Evolutionary conservation across 2,113 vertebrate species (phyloP).

Genomic region (Centropristis striata): DNA sequence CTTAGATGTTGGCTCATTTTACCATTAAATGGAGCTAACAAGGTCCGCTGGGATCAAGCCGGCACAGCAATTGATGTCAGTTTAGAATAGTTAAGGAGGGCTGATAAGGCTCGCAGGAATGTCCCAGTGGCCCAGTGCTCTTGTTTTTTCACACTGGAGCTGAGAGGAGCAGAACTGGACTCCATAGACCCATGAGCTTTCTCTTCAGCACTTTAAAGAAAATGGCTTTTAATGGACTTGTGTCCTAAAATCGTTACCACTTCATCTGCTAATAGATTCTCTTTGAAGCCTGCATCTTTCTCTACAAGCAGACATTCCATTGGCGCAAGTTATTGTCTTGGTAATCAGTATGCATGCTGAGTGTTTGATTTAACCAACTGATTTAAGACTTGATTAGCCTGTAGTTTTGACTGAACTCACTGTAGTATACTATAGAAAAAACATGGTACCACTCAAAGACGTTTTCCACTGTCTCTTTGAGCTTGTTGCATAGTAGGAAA

Average conservation of each 20-base stretch:
- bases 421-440: constrained; percentile 12
- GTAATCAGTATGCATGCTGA: constrained; percentile 31
- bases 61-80: constrained; percentile 74
- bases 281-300: constrained; percentile 63
- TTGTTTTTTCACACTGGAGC: constrained; percentile 57
- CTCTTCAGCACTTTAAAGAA: constrained; percentile 51
- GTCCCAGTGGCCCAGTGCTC: constrained; percentile 66
- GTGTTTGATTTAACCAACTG: constrained; percentile 41
- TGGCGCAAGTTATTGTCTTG: constrained; percentile 39
- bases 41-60: constrained; percentile 76
- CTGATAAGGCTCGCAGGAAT: constrained; percentile 72
- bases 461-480: not conserved
- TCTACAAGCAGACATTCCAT: constrained; percentile 31
- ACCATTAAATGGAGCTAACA: constrained; percentile 80
- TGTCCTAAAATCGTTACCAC: constrained; percentile 67
- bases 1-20: constrained; percentile 72
- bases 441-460: constrained; percentile 5
- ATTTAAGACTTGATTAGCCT: constrained; percentile 33
- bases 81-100: constrained; percentile 78
- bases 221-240: constrained; percentile 69
- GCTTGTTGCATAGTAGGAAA: constrained; percentile 21
- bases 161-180: constrained; percentile 64
- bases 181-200: constrained; percentile 52
- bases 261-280: constrained; percentile 67
- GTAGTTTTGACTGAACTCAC: constrained; percentile 15